Percentiles rank a stretch among this genome's conserved stretches.
Conservation (phyloP, 2,888 invertebrate genomes). For the Drosophila acutilabella region DNA sequence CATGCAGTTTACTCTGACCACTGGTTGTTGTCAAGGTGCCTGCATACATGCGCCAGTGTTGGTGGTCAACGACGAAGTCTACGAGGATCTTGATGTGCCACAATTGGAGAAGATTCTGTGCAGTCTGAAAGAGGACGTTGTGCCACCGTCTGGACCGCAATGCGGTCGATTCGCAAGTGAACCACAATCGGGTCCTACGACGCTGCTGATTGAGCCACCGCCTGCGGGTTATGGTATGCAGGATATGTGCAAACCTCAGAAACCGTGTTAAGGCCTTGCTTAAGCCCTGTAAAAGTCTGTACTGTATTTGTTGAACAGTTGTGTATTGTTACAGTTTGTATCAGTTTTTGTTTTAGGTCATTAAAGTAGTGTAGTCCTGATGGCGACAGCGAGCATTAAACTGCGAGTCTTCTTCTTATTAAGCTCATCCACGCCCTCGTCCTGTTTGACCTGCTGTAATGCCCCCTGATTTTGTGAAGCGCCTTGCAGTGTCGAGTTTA, state of each 20-base stretch:
- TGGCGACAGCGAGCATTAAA: conserved; percentile 24
- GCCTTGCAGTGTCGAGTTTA: conserved; percentile 46
- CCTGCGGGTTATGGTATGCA: conserved; percentile 57
- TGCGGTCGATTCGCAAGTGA: conserved; percentile 47
- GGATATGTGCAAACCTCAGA: conserved; percentile 26
- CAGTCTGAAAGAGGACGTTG: conserved; percentile 12
- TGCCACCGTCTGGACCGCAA: conserved; percentile 49
- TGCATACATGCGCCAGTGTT: conserved; percentile 62
- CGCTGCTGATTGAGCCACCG: conserved; percentile 36
- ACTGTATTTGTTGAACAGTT: neutral
- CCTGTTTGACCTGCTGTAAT: neutral
- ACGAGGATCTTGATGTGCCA: conserved; percentile 46
- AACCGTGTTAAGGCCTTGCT: conserved; percentile 12
- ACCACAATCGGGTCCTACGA: conserved; percentile 43
- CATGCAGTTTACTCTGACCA: conserved; percentile 60
- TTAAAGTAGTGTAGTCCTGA: conserved; percentile 54
- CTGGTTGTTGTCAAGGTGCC: conserved; percentile 52
- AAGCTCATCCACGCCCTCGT: conserved; percentile 40
- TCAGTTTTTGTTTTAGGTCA: conserved; percentile 32
- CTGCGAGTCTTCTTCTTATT: conserved; percentile 11
- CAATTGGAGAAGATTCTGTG: conserved; percentile 31
- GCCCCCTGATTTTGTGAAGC: conserved; percentile 33
- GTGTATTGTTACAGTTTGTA: neutral
- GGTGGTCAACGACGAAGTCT: conserved; percentile 60
- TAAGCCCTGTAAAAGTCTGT: neutral